Evolutionary conservation across 2,113 vertebrate genomes (phyloP), one percentile per base, ranked within the genome.

Genomic region (Aegotheles bennettii): DNA sequence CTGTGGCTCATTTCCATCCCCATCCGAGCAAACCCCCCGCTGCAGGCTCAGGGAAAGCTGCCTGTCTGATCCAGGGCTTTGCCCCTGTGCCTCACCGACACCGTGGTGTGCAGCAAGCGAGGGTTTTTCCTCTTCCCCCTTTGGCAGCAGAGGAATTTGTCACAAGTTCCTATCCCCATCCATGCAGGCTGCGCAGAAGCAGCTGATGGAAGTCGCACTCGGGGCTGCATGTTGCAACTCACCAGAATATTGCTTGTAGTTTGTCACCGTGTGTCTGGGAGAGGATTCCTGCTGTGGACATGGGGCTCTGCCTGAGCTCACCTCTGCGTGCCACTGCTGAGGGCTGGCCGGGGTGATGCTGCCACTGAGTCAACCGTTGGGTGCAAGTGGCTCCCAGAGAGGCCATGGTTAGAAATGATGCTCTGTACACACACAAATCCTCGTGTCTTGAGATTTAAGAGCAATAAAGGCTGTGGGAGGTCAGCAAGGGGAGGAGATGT

Each of bases 291-390:
- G 86, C 59, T 42, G 7, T 24, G 77, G 13, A 6, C 17, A 8
- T 11, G 87, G 65, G 84, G 89, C 87, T 95, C 94, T 96, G 95
- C 93, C 87, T 85, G 64, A 9, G 89, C 70, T 96, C 94, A 71
- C 53, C 11, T 36, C 93, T 88, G 85, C 85, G 1, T 93, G 94
- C 67, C 67, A 3, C 67, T 1, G 70, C 89, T 89, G 94, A 93
- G 95, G 77, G 94, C 94, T 17, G 81, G 78, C 77, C 13, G 10
- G 60, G 79, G 54, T 16, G 64, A 6, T 3, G 21, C 80, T 73
- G 94, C 96, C 91, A 16, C 84, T 4, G 17, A 63, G 78, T 40
- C 94, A 76, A 31, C 93, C 57, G 42, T 8, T 7, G 91, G 78
- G 70, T 89, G 95, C 91, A 85, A 43, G 87, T 91, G 95, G 95